A percentile compares a stretch with the other conserved stretches of the same genome.
Evolutionary conservation across 1,140 invertebrate species (phyloP).

Genomic region (Drosophila serrata): DNA sequence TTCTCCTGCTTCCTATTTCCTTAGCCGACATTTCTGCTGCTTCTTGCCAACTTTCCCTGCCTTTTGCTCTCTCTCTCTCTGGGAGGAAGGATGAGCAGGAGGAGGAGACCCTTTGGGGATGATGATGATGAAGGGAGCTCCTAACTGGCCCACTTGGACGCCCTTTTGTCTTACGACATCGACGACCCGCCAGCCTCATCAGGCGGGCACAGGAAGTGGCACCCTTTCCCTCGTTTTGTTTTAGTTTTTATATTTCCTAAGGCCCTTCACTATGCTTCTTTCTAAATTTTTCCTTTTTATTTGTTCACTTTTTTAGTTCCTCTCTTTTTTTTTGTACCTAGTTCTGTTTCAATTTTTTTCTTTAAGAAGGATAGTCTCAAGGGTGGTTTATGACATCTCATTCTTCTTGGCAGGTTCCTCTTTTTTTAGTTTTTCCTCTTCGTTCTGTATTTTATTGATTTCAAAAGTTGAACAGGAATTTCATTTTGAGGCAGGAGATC

Average conservation of each 20-base stretch:
- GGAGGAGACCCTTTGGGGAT: not conserved
- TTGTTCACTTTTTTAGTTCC: conserved; percentile 1
- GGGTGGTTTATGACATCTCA: conserved; percentile 48
- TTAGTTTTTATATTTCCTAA: conserved; percentile 2
- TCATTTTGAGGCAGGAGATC: conserved; percentile 10
- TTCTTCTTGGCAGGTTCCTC: conserved; percentile 2
- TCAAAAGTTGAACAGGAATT: conserved; percentile 18
- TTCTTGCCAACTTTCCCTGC: conserved; percentile 33
- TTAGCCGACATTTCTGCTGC: conserved; percentile 24
- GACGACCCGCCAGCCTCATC: conserved; percentile 39
- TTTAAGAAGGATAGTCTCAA: conserved; percentile 23
- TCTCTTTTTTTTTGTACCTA: not conserved
- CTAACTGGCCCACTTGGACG: conserved; percentile 22
- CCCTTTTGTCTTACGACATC: conserved; percentile 60
- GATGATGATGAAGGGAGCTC: conserved; percentile 1
- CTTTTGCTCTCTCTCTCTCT: not conserved
- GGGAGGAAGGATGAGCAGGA: not conserved
- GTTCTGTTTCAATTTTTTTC: not conserved
- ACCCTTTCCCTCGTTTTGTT: not conserved
- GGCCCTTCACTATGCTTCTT: conserved; percentile 10
- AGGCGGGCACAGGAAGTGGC: conserved; percentile 14
- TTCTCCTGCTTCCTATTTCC: conserved; percentile 26
- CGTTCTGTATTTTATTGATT: conserved; percentile 38
- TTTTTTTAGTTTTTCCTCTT: not conserved
- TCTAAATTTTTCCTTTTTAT: not conserved